phyloP scores from a whole-genome alignment of 2,888 invertebrate genomes.

The Brachyptera risi region DNA sequence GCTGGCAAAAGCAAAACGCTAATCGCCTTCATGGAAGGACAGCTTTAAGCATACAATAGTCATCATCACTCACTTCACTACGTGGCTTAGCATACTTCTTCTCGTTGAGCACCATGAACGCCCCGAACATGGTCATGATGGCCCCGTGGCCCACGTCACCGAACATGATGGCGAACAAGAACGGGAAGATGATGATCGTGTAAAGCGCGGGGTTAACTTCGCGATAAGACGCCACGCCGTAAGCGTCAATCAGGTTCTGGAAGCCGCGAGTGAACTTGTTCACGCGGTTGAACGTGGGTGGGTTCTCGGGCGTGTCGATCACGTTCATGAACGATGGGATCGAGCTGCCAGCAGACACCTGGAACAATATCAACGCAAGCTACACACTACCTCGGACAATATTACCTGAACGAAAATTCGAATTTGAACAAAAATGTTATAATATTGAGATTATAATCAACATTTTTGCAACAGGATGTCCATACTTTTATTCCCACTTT shows the following conservation, averaged over 20 bases:
- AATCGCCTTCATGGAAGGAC: too few relatives aligned
- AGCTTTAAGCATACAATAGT: too few relatives aligned
- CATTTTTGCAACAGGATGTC: too few relatives aligned
- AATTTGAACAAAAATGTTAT: background rate
- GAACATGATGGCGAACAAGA: constrained; percentile 95
- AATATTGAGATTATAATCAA: background rate
- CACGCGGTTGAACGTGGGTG: constrained; percentile 88
- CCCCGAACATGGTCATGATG: constrained; percentile 74
- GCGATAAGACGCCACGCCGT: constrained; percentile 87
- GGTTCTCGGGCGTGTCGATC: constrained; percentile 72
- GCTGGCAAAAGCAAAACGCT: too few relatives aligned
- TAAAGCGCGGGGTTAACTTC: constrained; percentile 91
- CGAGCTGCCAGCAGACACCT: constrained; percentile 74
- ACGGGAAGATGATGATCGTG: constrained; percentile 89
- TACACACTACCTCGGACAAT: too few relatives aligned
- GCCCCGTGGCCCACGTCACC: constrained; percentile 90
- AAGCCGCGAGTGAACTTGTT: constrained; percentile 92
- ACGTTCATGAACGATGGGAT: constrained; percentile 91
- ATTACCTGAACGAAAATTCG: too few relatives aligned
- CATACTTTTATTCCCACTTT: too few relatives aligned
- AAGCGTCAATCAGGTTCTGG: constrained; percentile 89
- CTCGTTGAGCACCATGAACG: constrained; percentile 77
- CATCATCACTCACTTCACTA: too few relatives aligned
- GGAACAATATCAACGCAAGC: constrained; percentile 32
- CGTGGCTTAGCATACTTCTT: constrained; percentile 67